phyloP scores from a whole-genome alignment of 2,113 vertebrate genomes.

The Myrmecophaga tridactyla region DNA sequence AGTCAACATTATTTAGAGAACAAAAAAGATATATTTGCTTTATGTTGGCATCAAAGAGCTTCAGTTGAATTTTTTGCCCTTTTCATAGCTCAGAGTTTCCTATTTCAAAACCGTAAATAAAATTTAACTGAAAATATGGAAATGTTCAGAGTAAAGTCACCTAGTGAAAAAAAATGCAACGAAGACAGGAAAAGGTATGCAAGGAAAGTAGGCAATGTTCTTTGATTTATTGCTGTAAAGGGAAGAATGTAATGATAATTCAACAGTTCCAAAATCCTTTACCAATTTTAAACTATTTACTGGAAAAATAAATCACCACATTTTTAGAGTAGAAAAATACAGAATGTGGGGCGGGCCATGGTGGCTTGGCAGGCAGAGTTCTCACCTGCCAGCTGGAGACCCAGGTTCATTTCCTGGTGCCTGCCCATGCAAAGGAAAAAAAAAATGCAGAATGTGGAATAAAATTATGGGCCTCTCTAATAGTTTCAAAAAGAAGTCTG shows the following conservation, averaged over 20 bases:
- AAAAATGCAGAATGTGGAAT: neutral
- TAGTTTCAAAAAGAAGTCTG: neutral
- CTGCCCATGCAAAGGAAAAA: no score
- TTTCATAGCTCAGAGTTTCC: conserved; percentile 45
- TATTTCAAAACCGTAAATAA: conserved; percentile 56
- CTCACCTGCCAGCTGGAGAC: no score
- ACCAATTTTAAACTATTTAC: neutral
- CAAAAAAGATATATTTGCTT: conserved; percentile 19
- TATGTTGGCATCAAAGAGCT: conserved; percentile 1
- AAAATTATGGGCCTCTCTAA: neutral
- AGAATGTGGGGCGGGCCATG: no score
- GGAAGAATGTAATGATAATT: neutral
- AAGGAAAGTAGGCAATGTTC: neutral
- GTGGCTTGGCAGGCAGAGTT: no score
- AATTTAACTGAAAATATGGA: conserved; percentile 48
- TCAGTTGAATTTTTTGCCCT: neutral
- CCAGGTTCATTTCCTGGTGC: no score
- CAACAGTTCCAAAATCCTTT: neutral
- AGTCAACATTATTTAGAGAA: neutral
- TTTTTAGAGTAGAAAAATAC: neutral
- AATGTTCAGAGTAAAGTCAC: neutral
- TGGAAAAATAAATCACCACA: neutral
- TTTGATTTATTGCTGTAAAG: conserved; percentile 28
- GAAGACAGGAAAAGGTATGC: neutral
- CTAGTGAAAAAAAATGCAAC: neutral